Base-by-base conservation (phyloP, 2,797 vertebrate genomes). In the Artibeus lituratus region DNA sequence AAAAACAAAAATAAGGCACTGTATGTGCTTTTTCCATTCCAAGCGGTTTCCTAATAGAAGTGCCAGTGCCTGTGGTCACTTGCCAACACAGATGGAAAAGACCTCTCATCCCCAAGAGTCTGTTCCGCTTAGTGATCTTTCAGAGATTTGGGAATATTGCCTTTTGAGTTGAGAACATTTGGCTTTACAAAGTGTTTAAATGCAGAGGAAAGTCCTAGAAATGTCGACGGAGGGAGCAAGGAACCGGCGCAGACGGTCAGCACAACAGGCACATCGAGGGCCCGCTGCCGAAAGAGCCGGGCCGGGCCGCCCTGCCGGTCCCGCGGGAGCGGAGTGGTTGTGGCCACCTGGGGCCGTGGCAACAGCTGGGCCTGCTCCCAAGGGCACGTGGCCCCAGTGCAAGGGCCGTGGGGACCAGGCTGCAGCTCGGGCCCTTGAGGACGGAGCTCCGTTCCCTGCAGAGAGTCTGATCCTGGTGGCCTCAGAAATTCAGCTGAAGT, bases 401-500 rank as follows among this genome's bases (percentile, higher is more conserved):
- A 37, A 97, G 72, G 85, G 96, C 92, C 69, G 69, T 0, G 0
- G 10, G 84, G 73, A 88, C 12, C 72, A 35, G 91, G 72, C 26
- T 24, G 8, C 7, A 91, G 62, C 80, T 97, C 39, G 96, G 62
- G 73, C 24, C 44, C 69, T 80, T 73, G 83, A 26, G 37, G 44
- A 55, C 55, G 62, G 11, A 10, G 77, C 1, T 47, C 35, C 86
- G 59, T 96, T 96, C 91, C 88, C 37, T 67, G 70, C 65, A 32
- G 29, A 80, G 95, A 96, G 9, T 95, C 92, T 57, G 39, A 42
- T 42, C 39, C 39, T 42, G 39, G 16, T 44, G 10, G 32, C 73
- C 85, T 57, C 84, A 62, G 95, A 97, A 92, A 96, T 87, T 95
- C 94, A 96, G 5, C 67, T 44, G 39, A 96, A 97, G 86, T 94